These are phyloP conservation scores for Nesoenas mayeri DNA, from an alignment of 2,113 vertebrate genomes.

Conservation along the genomic window DNA sequence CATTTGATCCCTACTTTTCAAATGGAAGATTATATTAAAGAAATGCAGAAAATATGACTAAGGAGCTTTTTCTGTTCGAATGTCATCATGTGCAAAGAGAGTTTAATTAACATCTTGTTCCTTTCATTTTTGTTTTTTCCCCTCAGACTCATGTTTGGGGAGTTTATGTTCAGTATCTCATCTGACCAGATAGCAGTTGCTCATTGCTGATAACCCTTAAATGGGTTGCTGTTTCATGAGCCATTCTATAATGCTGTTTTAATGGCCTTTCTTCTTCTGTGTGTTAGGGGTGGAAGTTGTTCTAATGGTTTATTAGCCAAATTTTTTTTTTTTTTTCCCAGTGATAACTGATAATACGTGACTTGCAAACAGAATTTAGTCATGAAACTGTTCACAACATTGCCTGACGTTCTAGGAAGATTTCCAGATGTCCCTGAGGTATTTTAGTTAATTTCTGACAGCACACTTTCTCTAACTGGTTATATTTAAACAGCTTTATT, in stretches of 20 bases:
- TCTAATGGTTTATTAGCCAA: background rate
- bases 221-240: background rate
- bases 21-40: background rate
- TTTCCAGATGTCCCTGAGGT: background rate
- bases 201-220: background rate
- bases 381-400: background rate
- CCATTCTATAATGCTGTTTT: background rate
- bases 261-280: background rate
- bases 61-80: slow-evolving; percentile 2
- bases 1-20: slow-evolving; percentile 21
- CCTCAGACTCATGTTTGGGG: background rate
- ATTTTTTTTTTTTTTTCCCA: background rate
- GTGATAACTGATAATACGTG: background rate
- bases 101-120: slow-evolving; percentile 14
- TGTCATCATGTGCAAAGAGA: background rate
- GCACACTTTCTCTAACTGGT: background rate
- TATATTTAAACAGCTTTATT: background rate
- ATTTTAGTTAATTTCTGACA: background rate
- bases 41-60: background rate
- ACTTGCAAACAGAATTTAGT: background rate
- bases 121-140: slow-evolving; percentile 1
- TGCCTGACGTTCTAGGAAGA: background rate
- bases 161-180: background rate
- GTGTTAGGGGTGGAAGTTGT: background rate
- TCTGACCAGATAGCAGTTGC: background rate